Evolutionary conservation across 2,888 invertebrate genomes (phyloP).

Genomic region (Miltochrista miniata): DNA sequence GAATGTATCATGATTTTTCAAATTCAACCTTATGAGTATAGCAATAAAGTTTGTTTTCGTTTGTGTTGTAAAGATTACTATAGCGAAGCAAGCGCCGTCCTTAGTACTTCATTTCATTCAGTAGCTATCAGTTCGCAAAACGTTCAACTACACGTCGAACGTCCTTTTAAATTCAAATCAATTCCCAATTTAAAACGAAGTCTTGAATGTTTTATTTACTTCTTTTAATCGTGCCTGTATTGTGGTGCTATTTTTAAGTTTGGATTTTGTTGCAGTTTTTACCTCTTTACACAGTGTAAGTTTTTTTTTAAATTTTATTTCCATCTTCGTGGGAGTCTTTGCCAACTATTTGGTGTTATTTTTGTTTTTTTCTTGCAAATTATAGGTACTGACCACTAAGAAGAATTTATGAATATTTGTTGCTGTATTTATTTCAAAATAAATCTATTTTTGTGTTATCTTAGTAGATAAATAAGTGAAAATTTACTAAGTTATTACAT

Average conservation of each 20-base stretch:
- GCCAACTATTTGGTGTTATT: neutral
- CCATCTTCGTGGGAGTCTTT: conserved; percentile 7
- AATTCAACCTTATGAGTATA: conserved; percentile 18
- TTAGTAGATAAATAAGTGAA: no score
- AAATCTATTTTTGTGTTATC: no score
- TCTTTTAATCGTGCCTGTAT: conserved; percentile 17
- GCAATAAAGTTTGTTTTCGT: conserved; percentile 26
- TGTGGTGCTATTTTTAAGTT: conserved; percentile 30
- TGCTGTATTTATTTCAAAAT: neutral
- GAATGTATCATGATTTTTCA: neutral
- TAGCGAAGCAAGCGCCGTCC: conserved; percentile 31
- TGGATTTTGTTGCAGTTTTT: conserved; percentile 29
- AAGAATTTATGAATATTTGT: neutral
- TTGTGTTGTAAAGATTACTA: conserved; percentile 23
- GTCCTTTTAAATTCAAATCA: conserved; percentile 30
- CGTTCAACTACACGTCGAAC: conserved; percentile 49
- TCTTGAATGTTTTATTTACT: conserved; percentile 17
- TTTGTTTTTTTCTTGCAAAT: neutral
- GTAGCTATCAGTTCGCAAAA: conserved; percentile 48
- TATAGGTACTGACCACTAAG: neutral
- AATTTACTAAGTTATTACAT: no score
- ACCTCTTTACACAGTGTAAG: conserved; percentile 28
- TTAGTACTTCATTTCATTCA: neutral
- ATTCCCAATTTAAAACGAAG: conserved; percentile 23
- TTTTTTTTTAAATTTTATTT: conserved; percentile 36